Evolutionary conservation across 2,797 vertebrate genomes (phyloP), one percentile per base, ranked within the genome.

Genomic region (Malacoctenus gilli): DNA sequence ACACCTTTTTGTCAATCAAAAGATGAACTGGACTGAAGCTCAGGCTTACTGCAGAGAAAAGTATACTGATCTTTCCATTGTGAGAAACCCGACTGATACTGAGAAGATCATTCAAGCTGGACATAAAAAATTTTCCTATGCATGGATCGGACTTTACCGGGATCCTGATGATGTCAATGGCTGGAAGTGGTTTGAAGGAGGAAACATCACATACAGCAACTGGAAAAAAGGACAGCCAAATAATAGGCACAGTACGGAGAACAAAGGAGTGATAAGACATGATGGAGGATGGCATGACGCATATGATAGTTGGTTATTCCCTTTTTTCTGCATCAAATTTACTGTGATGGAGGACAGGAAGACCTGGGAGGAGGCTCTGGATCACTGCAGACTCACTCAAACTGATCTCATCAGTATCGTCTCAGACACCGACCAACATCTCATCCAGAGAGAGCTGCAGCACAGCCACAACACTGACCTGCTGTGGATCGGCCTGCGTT

Each of bases 401-500:
- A 12, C 2, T 2, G 0, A 39, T 18, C 50, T 82, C 8, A 20
- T 19, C 44, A 21, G 50, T 23, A 21, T 79, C 40, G 5, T 31
- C 20, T 72, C 77, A 21, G 14, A 51, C 8, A 22, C 37, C 0
- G 52, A 72, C 11, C n/a, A 11, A 7, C 21, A 21, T 20, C 40
- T 44, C 44, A 63, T 43, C 13, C 49, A 49, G 41, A 20, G 0
- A 0, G 1, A 54, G 36, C 77, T 68, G 39, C 4, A 38, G 5
- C 0, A 12, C 0, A 0, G 15, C 1, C 0, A 13, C 18, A 14
- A 49, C 28, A 36, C 43, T 1, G 21, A 75, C 8, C 5, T 1
- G 5, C 60, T 80, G 32, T 88, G 87, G 87, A 83, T 75, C 0
- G 79, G 86, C 2, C 63, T 88, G 60, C 48, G 60, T 18, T 86